Conservation (phyloP, 2,888 invertebrate species). For the Uloborus plumipes region DNA sequence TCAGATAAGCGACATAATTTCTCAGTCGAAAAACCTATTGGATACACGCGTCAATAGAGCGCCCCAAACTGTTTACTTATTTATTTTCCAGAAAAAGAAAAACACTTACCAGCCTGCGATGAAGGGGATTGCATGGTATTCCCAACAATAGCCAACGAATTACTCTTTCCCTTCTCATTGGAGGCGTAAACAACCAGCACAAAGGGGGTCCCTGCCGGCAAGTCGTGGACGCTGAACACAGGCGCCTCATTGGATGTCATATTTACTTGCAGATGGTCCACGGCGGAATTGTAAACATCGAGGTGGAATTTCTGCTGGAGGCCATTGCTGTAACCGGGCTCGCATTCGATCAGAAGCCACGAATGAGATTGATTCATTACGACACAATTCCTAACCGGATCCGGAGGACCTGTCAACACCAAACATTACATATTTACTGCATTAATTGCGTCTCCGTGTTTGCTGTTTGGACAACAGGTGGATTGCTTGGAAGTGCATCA, state of each 20-base stretch:
- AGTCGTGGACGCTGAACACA: slow-evolving; percentile 80
- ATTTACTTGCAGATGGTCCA: slow-evolving; percentile 81
- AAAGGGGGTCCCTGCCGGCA: slow-evolving; percentile 83
- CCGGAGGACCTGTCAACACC: slow-evolving; percentile 82
- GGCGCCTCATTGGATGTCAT: slow-evolving; percentile 78
- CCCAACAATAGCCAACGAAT: slow-evolving; percentile 83
- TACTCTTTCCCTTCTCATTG: slow-evolving; percentile 87
- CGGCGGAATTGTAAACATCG: slow-evolving; percentile 79
- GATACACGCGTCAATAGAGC: too few species aligned
- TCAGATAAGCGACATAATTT: too few species aligned
- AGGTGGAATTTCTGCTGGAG: slow-evolving; percentile 86
- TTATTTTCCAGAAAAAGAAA: not conserved
- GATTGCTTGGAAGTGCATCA: too few species aligned
- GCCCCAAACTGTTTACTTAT: too few species aligned
- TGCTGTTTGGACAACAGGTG: too few species aligned
- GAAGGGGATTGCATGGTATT: slow-evolving; percentile 74
- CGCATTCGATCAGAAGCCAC: slow-evolving; percentile 85
- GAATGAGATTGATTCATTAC: slow-evolving; percentile 88
- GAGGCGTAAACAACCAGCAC: slow-evolving; percentile 83
- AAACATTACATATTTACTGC: too few species aligned
- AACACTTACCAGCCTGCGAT: slow-evolving; percentile 30
- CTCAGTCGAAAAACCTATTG: too few species aligned
- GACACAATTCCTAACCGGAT: slow-evolving; percentile 91
- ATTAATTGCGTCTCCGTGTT: too few species aligned
- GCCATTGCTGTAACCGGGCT: slow-evolving; percentile 91